Conservation (phyloP, 1,140 invertebrate genomes). For the Sipha flava region DNA sequence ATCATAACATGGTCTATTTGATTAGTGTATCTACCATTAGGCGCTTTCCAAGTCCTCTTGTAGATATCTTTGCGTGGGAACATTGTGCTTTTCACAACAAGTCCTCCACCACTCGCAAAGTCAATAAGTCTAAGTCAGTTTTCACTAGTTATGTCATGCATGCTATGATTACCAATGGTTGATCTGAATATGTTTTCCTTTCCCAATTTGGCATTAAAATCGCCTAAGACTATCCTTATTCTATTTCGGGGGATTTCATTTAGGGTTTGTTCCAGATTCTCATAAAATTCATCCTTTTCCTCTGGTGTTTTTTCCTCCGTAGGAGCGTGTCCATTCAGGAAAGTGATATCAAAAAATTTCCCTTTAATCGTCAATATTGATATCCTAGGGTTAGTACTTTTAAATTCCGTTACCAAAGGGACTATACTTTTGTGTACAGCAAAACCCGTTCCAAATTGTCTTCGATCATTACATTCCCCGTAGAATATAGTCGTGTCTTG, state of each 20-base stretch:
- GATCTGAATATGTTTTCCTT: background rate
- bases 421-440: background rate
- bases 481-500: background rate
- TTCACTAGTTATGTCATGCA: background rate
- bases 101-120: background rate
- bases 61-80: background rate
- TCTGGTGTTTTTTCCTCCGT: background rate
- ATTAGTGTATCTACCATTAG: background rate
- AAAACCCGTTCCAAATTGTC: background rate
- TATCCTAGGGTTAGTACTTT: background rate
- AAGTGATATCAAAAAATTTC: background rate
- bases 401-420: background rate
- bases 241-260: background rate
- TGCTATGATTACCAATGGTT: background rate
- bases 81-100: background rate
- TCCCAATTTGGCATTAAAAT: background rate
- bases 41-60: background rate
- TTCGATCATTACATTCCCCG: background rate
- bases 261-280: background rate
- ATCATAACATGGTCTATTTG: background rate
- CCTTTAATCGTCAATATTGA: background rate
- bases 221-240: background rate
- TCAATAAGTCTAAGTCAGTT: background rate
- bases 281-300: background rate
- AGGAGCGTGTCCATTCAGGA: background rate